Base-by-base conservation (phyloP, 2,797 vertebrate species). In the Decapterus maruadsi region DNA sequence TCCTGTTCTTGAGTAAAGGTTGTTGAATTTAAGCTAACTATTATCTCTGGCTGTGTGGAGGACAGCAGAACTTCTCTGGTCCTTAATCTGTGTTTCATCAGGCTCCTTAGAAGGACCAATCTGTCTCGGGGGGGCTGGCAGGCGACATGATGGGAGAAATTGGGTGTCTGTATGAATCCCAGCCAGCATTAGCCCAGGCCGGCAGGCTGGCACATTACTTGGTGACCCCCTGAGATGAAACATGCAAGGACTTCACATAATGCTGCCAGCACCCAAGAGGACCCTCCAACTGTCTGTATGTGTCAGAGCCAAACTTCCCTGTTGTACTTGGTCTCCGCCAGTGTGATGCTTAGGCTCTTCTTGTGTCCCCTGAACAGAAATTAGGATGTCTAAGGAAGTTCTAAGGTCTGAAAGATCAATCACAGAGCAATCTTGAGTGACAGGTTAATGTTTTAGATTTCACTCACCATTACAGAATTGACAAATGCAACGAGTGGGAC, bases 141-240 rank as follows among this genome's bases (percentile, higher is more conserved):
- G 75, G 70, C 43, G 40, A 89, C 77, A 68, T 71, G 72, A 91
- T 88, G 87, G 76, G 78, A 80, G 79, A 89, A 91, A 92, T 80
- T 88, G 81, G 64, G 80, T 89, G 87, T 89, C 83, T 82, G 78
- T 69, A 82, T 81, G 85, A 92, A 87, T 90, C 73, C 68, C 8
- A 54, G 84, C 71, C 65, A 84, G 65, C 67, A 74, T 61, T 42
- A 77, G 70, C 76, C 57, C 62, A 60, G 69, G 72, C 72, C 66
- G 75, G 75, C 72, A 84, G 71, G 34, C 67, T 58, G 67, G 68
- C 81, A 78, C 71, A 78, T 79, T 54, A 78, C 36, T 81, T 22
- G 70, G 54, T 83, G 73, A 56, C 67, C 82, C 76, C 71, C 34
- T 66, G 45, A 81, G 78, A 72, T 50, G 16, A 80, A 73, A 73